Conservation (phyloP, 2,888 invertebrate species). For the Pollenia labialis region DNA sequence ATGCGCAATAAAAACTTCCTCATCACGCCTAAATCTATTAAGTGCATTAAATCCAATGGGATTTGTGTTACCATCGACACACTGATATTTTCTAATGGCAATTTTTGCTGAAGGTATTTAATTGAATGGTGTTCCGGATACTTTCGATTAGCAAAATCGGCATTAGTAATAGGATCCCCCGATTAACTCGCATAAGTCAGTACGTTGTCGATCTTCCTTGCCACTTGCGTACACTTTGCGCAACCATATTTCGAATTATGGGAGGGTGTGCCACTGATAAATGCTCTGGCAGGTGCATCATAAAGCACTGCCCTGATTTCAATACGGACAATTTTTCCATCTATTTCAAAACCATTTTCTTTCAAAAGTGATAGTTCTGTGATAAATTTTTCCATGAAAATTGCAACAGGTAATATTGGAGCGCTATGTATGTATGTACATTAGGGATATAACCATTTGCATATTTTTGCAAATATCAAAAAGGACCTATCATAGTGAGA, state of each 20-base stretch:
- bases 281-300: conserved; percentile 16
- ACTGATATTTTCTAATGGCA: conserved; percentile 1
- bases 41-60: neutral
- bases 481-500: too few species aligned
- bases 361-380: neutral
- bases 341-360: neutral
- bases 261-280: neutral
- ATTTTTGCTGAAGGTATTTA: neutral
- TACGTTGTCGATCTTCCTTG: conserved; percentile 15
- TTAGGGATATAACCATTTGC: too few species aligned
- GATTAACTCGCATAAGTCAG: conserved; percentile 30
- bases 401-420: conserved; percentile 9
- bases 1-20: conserved; percentile 5
- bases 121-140: neutral
- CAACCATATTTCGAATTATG: neutral
- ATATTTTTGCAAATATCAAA: too few species aligned
- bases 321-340: neutral
- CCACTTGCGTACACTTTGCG: conserved; percentile 16
- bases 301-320: neutral
- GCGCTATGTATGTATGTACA: neutral
- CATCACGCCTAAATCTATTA: conserved; percentile 11
- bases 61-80: neutral
- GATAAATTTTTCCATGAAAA: neutral
- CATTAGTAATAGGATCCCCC: neutral
- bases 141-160: neutral